Conservation (phyloP, 2,797 vertebrate species). For the Graptemys geographica region DNA sequence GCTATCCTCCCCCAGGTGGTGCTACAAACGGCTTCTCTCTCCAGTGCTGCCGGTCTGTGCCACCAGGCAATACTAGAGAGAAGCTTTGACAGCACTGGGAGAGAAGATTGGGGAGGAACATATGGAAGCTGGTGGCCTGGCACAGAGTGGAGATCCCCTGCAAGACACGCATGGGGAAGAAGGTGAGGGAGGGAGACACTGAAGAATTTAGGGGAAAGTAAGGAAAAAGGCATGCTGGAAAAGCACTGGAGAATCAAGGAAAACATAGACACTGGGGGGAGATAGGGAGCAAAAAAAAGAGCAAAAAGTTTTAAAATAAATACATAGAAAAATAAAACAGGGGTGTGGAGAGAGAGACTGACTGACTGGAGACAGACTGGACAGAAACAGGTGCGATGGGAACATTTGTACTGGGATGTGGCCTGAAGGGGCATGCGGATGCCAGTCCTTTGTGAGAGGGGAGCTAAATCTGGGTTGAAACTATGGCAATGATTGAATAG, state of each 20-base stretch:
- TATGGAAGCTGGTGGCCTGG: not conserved
- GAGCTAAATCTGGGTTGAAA: not conserved
- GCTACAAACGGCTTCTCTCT: too few relatives aligned
- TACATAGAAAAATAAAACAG: not conserved
- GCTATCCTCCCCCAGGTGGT: too few relatives aligned
- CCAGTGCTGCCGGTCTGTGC: too few relatives aligned
- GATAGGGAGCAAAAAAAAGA: not conserved
- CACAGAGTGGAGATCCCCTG: not conserved
- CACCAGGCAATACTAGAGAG: not conserved
- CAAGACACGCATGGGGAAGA: not conserved
- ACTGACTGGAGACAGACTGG: not conserved
- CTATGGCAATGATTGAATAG: not conserved
- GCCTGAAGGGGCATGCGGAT: not conserved
- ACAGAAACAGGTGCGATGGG: not conserved
- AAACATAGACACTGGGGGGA: not conserved
- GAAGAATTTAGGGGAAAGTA: not conserved
- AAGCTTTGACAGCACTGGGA: not conserved
- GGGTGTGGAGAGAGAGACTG: not conserved
- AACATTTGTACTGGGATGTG: not conserved
- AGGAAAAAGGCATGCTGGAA: not conserved
- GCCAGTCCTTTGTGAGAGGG: accelerated
- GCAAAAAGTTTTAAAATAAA: not conserved
- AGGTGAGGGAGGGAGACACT: not conserved
- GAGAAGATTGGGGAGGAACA: too few relatives aligned
- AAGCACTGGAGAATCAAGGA: not conserved